A percentile compares a stretch with the other conserved stretches of the same genome.
Evolutionary conservation across 92 coral and sea anemone species (phyloP).

Genomic region (Epizoanthus illoricatus): DNA sequence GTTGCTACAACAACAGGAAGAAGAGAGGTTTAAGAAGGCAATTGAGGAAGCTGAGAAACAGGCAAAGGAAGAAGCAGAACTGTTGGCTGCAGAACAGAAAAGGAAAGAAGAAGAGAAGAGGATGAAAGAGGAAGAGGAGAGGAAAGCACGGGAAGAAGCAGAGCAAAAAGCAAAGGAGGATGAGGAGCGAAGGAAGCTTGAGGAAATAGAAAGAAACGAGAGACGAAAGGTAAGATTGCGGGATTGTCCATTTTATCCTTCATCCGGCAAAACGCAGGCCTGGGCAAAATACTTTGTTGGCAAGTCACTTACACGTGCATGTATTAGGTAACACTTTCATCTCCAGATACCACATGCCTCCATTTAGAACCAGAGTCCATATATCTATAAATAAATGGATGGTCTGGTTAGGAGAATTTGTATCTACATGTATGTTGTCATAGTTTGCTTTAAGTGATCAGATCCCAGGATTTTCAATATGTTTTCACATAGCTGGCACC

Average conservation of each 20-base stretch:
- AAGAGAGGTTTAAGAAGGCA: slow-evolving; percentile 70
- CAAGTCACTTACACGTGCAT: too few species aligned
- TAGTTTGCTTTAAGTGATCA: too few species aligned
- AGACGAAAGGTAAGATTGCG: slow-evolving; percentile 71
- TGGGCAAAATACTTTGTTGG: neutral
- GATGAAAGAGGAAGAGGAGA: slow-evolving; percentile 70
- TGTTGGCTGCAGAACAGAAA: slow-evolving; percentile 69
- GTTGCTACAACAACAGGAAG: slow-evolving; percentile 80
- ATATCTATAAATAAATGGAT: too few species aligned
- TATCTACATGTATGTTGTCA: too few species aligned
- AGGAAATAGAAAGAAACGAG: slow-evolving; percentile 88
- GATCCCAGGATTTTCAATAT: too few species aligned
- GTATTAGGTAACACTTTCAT: too few species aligned
- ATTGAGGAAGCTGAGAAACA: slow-evolving; percentile 66
- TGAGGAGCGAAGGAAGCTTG: slow-evolving; percentile 83
- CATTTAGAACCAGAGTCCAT: too few species aligned
- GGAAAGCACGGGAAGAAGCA: slow-evolving; percentile 60
- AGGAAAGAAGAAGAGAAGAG: slow-evolving; percentile 75
- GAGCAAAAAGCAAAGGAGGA: slow-evolving; percentile 81
- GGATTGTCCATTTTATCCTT: neutral
- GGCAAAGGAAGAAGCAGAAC: slow-evolving; percentile 75
- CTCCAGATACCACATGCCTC: too few species aligned
- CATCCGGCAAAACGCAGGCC: too few species aligned
- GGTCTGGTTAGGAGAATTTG: too few species aligned
- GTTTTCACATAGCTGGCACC: too few species aligned